Percentiles rank a stretch among this genome's conserved stretches.
Conservation (phyloP, 2,113 vertebrate species). For the Pluvianellus socialis region DNA sequence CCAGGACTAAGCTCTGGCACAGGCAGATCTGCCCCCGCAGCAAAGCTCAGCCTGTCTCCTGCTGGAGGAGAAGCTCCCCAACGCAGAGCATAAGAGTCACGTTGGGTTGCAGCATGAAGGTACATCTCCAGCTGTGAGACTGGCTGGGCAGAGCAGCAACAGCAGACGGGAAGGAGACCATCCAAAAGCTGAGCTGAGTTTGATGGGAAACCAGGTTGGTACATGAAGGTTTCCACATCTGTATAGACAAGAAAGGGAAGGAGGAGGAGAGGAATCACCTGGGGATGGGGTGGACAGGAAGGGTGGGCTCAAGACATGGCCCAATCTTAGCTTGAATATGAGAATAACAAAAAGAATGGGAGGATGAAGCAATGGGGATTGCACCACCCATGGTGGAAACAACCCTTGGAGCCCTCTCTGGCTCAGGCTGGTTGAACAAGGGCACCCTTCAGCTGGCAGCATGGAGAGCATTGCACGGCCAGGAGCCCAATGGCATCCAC, state of each 20-base stretch:
- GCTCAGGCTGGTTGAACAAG: not conserved
- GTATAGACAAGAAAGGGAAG: not conserved
- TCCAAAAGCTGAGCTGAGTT: not conserved
- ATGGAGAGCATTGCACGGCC: not conserved
- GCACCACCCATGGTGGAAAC: not conserved
- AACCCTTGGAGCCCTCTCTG: not conserved
- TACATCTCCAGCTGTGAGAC: not conserved
- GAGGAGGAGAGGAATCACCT: not conserved
- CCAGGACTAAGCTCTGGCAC: not conserved
- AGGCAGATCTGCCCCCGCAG: not conserved
- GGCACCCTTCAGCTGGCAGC: not conserved
- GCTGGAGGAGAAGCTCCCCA: not conserved
- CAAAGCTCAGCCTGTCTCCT: not conserved
- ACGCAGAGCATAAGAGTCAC: fast-evolving
- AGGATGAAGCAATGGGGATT: slow-evolving; percentile 21
- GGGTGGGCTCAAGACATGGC: not conserved
- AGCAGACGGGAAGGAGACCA: not conserved
- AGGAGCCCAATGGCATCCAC: not conserved
- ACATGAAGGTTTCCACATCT: not conserved
- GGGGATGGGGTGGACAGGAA: not conserved
- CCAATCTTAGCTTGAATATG: not conserved
- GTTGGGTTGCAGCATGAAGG: fast-evolving
- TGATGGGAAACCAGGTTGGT: not conserved
- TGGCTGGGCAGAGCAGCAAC: not conserved
- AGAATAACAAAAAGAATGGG: not conserved